Conservation (phyloP, 2,113 vertebrate genomes). For the Eclectus roratus region DNA sequence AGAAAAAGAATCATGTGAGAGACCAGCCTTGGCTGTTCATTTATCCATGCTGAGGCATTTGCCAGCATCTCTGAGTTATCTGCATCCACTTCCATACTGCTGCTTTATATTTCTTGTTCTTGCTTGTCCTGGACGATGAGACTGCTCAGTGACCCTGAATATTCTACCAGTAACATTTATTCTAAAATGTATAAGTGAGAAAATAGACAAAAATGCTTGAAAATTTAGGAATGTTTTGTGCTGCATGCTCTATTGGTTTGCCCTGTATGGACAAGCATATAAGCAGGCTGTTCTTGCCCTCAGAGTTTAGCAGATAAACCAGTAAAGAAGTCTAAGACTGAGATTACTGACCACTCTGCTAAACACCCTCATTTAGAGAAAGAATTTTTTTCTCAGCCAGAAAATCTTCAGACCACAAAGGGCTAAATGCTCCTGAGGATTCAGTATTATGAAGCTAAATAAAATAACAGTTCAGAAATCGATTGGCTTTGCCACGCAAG, state of each 20-base stretch:
- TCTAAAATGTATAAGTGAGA: not conserved
- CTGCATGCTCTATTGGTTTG: not conserved
- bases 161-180: not conserved
- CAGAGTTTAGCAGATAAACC: not conserved
- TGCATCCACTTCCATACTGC: not conserved
- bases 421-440: not conserved
- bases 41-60: not conserved
- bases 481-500: not conserved
- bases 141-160: not conserved
- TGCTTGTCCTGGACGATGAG: not conserved
- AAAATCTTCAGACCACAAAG: not conserved
- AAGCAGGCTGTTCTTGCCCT: not conserved
- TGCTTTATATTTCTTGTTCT: not conserved
- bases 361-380: not conserved
- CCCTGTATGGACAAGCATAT: not conserved
- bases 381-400: not conserved
- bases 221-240: not conserved
- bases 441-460: not conserved
- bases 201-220: not conserved
- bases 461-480: not conserved
- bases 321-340: not conserved
- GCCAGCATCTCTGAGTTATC: not conserved
- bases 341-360: not conserved
- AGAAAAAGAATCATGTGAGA: not conserved
- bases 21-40: not conserved